phyloP scores from a whole-genome alignment of 1,140 invertebrate genomes.

The Drosophila gunungcola region DNA sequence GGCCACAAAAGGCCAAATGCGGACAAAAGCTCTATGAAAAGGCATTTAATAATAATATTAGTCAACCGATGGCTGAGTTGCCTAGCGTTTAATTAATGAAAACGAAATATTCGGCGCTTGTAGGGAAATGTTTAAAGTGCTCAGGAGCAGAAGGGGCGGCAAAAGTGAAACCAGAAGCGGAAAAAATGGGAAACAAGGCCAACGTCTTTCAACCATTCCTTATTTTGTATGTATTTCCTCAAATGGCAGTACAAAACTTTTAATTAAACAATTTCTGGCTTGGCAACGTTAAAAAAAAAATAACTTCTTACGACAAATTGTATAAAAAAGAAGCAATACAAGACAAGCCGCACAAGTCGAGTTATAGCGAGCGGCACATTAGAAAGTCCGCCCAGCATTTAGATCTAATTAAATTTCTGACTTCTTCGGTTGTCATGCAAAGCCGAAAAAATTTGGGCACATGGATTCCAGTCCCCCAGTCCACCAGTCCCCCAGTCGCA shows the following conservation, averaged over 20 bases:
- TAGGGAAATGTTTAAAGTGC: conserved; percentile 33
- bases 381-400: conserved; percentile 67
- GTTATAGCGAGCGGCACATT: conserved; percentile 50
- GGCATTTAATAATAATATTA: conserved; percentile 73
- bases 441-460: conserved; percentile 59
- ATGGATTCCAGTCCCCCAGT: conserved; percentile 14
- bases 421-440: conserved; percentile 73
- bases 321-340: conserved; percentile 33
- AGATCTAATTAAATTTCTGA: conserved; percentile 81
- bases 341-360: conserved; percentile 20
- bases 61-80: conserved; percentile 39
- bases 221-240: conserved; percentile 19
- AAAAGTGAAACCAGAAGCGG: conserved; percentile 25
- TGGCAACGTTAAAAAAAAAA: conserved; percentile 48
- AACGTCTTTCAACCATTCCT: conserved; percentile 36
- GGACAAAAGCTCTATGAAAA: conserved; percentile 47
- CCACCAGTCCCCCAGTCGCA: conserved; percentile 7
- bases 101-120: conserved; percentile 17
- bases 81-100: conserved; percentile 48
- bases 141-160: background rate
- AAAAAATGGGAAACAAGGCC: conserved; percentile 29
- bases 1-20: conserved; percentile 49
- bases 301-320: conserved; percentile 78
- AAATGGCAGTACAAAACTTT: conserved; percentile 65
- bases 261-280: conserved; percentile 81